Evolutionary conservation across 2,797 vertebrate genomes (phyloP).

Genomic region (Lepilemur septentrionalis): DNA sequence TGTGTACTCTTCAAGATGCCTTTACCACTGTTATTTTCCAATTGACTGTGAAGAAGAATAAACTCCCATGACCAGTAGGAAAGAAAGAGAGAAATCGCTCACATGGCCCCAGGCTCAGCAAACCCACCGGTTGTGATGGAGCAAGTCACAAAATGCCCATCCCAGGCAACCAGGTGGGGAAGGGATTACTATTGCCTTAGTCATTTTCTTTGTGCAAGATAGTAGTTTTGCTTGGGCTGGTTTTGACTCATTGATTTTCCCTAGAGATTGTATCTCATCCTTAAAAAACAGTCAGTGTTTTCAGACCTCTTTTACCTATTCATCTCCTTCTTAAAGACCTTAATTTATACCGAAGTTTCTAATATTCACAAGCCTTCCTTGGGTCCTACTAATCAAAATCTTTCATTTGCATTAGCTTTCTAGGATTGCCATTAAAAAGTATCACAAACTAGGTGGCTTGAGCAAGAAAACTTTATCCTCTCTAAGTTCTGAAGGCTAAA

Average conservation of each 20-base stretch:
- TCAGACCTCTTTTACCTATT: neutral
- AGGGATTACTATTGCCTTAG: conserved; percentile 36
- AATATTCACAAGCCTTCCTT: neutral
- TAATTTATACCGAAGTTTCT: neutral
- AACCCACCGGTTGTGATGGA: conserved; percentile 60
- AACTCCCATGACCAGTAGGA: conserved; percentile 73
- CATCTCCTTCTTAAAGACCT: neutral
- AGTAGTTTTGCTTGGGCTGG: neutral
- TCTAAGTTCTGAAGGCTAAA: neutral
- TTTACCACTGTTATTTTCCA: conserved; percentile 76
- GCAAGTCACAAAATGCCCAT: conserved; percentile 51
- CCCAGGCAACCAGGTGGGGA: conserved; percentile 34
- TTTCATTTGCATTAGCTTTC: neutral
- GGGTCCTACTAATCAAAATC: neutral
- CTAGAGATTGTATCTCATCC: neutral
- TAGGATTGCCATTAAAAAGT: neutral
- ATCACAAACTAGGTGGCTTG: neutral
- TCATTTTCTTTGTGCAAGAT: conserved; percentile 46
- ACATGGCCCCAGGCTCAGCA: conserved; percentile 60
- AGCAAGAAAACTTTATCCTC: neutral
- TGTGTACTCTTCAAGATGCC: conserved; percentile 65
- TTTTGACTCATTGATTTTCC: neutral
- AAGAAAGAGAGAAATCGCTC: conserved; percentile 21
- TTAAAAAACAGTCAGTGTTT: neutral
- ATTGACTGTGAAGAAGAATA: conserved; percentile 77